A percentile compares a stretch with the other conserved stretches of the same genome.
Evolutionary conservation across 2,888 invertebrate genomes (phyloP).

Genomic region (Drosophila pegasa): DNA sequence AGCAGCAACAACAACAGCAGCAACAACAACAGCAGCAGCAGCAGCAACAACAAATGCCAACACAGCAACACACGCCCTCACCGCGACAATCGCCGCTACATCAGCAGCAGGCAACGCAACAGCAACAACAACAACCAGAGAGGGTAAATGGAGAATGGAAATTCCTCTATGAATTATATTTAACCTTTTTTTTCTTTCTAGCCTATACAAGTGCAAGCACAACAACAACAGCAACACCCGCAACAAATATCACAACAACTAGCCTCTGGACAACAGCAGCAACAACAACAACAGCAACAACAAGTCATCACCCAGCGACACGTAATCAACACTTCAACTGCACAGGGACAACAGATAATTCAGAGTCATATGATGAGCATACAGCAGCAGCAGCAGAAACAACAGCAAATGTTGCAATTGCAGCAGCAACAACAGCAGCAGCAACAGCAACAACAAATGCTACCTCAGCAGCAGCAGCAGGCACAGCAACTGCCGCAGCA

Average conservation of each 20-base stretch:
- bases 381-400: slow-evolving; percentile 82
- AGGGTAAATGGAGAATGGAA: slow-evolving; percentile 20
- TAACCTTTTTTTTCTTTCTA: neutral
- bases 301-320: slow-evolving; percentile 83
- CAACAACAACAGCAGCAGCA: slow-evolving; percentile 65
- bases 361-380: slow-evolving; percentile 84
- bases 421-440: slow-evolving; percentile 81
- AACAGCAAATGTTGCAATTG: slow-evolving; percentile 77
- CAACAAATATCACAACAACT: slow-evolving; percentile 59
- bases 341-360: slow-evolving; percentile 85
- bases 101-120: slow-evolving; percentile 55
- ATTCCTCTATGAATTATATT: neutral
- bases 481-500: slow-evolving; percentile 51
- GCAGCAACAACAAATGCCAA: slow-evolving; percentile 48
- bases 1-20: slow-evolving; percentile 66
- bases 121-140: slow-evolving; percentile 45
- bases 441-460: slow-evolving; percentile 75
- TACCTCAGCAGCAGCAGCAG: slow-evolving; percentile 63
- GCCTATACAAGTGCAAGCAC: slow-evolving; percentile 24
- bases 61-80: slow-evolving; percentile 55
- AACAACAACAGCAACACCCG: slow-evolving; percentile 34
- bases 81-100: slow-evolving; percentile 63
- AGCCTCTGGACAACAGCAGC: slow-evolving; percentile 43
- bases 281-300: slow-evolving; percentile 56
- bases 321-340: slow-evolving; percentile 84